phyloP scores from a whole-genome alignment of 2,797 vertebrate species.

The Pangasius sanitwongsei region DNA sequence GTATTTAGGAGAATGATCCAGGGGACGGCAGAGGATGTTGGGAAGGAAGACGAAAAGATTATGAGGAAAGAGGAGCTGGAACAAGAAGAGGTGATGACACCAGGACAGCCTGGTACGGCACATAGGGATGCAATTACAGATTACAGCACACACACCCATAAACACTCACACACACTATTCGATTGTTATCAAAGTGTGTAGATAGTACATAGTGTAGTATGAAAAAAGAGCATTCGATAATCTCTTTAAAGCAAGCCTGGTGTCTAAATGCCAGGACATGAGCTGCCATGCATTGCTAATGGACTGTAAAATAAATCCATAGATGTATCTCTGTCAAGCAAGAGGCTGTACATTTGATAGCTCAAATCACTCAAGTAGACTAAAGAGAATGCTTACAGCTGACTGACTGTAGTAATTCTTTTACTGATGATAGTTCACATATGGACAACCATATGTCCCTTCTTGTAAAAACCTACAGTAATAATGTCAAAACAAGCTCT shows the following conservation, averaged over 20 bases:
- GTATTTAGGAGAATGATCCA: slow-evolving; percentile 1
- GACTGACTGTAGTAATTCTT: neutral
- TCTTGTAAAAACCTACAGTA: neutral
- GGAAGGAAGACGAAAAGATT: slow-evolving; percentile 38
- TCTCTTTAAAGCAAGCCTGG: slow-evolving; percentile 1
- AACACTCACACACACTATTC: slow-evolving; percentile 6
- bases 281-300: slow-evolving; percentile 29
- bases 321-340: neutral
- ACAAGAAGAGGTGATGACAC: neutral
- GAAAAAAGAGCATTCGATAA: neutral
- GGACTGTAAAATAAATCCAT: slow-evolving; percentile 33
- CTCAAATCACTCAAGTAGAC: slow-evolving; percentile 13
- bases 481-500: neutral
- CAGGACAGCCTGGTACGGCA: neutral
- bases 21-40: slow-evolving; percentile 26
- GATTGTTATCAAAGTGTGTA: neutral
- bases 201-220: neutral
- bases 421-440: neutral
- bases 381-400: neutral
- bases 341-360: neutral
- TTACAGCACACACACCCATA: neutral
- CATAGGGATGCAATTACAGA: slow-evolving; percentile 6
- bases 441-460: neutral
- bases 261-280: neutral
- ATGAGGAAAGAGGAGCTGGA: slow-evolving; percentile 31